Conservation (phyloP, 2,888 invertebrate genomes). For the Acronicta psi region DNA sequence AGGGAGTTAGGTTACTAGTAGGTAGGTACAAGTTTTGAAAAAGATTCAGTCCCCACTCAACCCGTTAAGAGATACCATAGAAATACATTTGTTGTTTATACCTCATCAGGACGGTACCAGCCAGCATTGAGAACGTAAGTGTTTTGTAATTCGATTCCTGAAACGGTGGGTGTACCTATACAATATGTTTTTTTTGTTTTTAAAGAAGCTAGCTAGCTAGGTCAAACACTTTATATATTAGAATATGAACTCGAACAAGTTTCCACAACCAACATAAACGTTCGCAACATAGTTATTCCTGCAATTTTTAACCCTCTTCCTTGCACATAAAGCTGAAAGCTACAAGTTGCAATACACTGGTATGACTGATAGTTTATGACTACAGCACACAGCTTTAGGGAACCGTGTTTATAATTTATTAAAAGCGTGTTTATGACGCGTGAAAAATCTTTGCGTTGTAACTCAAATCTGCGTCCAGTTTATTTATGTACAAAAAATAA, state of each 20-base stretch:
- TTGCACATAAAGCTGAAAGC: slow-evolving; percentile 29
- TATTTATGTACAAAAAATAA: slow-evolving; percentile 47
- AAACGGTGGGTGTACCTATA: slow-evolving; percentile 23
- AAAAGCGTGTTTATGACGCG: slow-evolving; percentile 62
- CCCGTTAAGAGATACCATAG: not conserved
- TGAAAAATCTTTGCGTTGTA: slow-evolving; percentile 51
- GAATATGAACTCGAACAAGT: slow-evolving; percentile 19
- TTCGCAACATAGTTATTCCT: slow-evolving; percentile 14
- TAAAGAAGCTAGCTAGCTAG: slow-evolving; percentile 2
- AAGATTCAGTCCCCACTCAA: not conserved
- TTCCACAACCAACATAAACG: slow-evolving; percentile 16
- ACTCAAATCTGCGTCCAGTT: slow-evolving; percentile 36
- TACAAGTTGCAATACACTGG: slow-evolving; percentile 25
- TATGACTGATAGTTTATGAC: slow-evolving; percentile 51
- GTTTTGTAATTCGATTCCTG: slow-evolving; percentile 49
- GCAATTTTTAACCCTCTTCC: slow-evolving; percentile 28
- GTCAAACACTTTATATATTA: slow-evolving; percentile 4
- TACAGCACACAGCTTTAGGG: slow-evolving; percentile 38
- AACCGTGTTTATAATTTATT: slow-evolving; percentile 65
- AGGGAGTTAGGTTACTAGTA: no score
- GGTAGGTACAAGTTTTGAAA: not conserved
- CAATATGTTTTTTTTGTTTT: slow-evolving; percentile 8
- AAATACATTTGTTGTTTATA: slow-evolving; percentile 40
- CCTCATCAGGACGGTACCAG: slow-evolving; percentile 39
- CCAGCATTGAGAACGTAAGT: slow-evolving; percentile 41